Evolutionary conservation across 2,888 invertebrate genomes (phyloP), one percentile per base, ranked within the genome.

Genomic region (Tortricodes alternella): DNA sequence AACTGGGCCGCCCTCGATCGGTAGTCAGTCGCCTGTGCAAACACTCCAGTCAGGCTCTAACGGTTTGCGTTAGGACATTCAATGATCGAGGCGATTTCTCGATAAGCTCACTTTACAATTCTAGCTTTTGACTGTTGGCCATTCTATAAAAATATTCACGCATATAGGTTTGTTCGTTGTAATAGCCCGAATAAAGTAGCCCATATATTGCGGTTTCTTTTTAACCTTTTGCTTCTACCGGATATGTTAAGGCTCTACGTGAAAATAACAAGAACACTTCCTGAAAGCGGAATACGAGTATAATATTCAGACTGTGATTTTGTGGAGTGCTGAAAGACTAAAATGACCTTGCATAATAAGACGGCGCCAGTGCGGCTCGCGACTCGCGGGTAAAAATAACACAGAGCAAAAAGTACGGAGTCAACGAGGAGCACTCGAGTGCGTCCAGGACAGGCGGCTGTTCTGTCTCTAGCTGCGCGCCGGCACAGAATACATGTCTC

Each of bases 331-430:
- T 62, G 69, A 67, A 70, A 69, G 70, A 70, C 65, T 70, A 73
- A 72, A 73, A 74, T 74, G 78, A 75, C 66, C 71, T 72, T 69
- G 76, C 76, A 78, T 78, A 79, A 78, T 76, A 76, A 73, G 68
- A 61, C 62, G 72, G 66, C 73, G 72, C 71, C 75, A 68, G 62
- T 64, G 55, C 62, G 71, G 46, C 68, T 70, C 61, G 43, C 37
- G 44, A 46, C 44, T 50, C 52, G 52, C 59, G 41, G 55, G 60
- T 58, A 63, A 59, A 63, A 63, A 62, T 62, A 63, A 61, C 64
- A 60, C 58, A 59, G 53, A 46, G 50, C 49, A 38, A 51, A 58
- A 61, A 29, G 52, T 50, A 63, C 44, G 56, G 59, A 61, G 21
- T 19, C 21, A 13, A 21, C 18, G 46, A 18, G 44, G 44, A 24